Evolutionary conservation across 2,888 invertebrate genomes (phyloP), one percentile per base, ranked within the genome.

Genomic region (Dynastes grantii): DNA sequence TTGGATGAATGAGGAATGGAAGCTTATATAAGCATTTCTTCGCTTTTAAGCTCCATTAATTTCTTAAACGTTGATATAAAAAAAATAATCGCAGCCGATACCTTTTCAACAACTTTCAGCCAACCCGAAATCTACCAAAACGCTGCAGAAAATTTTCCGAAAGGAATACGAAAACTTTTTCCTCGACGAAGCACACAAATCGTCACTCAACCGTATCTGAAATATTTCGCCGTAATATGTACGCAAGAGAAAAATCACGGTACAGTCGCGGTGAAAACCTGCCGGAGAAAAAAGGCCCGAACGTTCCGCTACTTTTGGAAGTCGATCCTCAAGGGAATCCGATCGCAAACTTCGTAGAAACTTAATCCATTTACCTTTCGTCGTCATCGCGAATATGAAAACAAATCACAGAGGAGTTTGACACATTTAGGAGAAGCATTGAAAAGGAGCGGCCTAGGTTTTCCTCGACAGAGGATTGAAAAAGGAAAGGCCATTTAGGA

Each of bases 361-460:
- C 73, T 73, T 73, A 73, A 73, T 73, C 73, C 73, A 58, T 55
- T 73, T 73, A 73, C 73, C 73, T 73, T 73, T 61, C 58, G 58
- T 55, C 58, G 58, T 58, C 37, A 73, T 73, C 37, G 22, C 16
- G 73, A 73, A 58, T 73, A 55, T 58, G 73, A 37, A 73, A 58
- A 58, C 73, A 58, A 73, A 68, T 68, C 68, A 68, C 51, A 22
- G 29, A 51, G 29, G 51, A 68, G 40, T 73, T 73, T 73, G 73
- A 73, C 73, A 58, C 58, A 40, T 73, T 58, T 49, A 51, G 49
- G 22, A 51, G 29, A 29, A 13, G 29, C 29, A 63, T 13, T 29
- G 29, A 13, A 11, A 11, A 27, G 55, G 16, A 22, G 6, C 8
- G 22, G 16, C 16, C 5, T 22, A 58, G 55, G 8, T 58, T 37